Evolutionary conservation across 1,140 invertebrate genomes (phyloP).

Genomic region (Drosophila nasuta): DNA sequence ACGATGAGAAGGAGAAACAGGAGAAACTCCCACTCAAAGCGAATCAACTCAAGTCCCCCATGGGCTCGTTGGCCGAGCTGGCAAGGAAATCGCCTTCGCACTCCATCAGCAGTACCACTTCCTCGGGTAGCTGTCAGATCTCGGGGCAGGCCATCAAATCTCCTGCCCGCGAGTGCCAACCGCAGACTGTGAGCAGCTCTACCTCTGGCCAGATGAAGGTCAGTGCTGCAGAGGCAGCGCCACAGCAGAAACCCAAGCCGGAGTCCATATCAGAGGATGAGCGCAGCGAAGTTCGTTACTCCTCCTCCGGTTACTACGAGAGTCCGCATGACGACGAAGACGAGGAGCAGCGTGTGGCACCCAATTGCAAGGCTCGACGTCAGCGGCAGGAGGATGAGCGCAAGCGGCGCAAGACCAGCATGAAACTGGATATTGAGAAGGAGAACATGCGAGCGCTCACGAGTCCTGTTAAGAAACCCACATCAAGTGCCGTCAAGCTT

Average conservation of each 20-base stretch:
- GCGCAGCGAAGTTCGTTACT: constrained; percentile 88
- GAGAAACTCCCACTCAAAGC: constrained; percentile 3
- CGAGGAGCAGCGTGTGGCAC: constrained; percentile 45
- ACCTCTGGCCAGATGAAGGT: constrained; percentile 49
- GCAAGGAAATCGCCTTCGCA: constrained; percentile 79
- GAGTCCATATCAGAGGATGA: constrained; percentile 89
- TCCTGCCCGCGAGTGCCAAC: constrained; percentile 62
- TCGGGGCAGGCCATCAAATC: constrained; percentile 84
- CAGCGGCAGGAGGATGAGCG: constrained; percentile 80
- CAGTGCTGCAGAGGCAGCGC: constrained; percentile 22
- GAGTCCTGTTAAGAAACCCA: constrained; percentile 78
- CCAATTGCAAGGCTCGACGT: constrained; percentile 58
- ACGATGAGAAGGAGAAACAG: constrained; percentile 66
- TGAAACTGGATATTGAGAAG: constrained; percentile 84
- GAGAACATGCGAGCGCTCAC: constrained; percentile 82
- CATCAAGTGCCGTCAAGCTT: constrained; percentile 15
- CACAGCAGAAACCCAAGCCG: constrained; percentile 53
- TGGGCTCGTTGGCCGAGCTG: constrained; percentile 66
- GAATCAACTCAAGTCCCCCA: constrained; percentile 53
- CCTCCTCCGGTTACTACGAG: constrained; percentile 92
- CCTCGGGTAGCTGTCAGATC: constrained; percentile 89
- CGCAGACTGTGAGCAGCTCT: constrained; percentile 58
- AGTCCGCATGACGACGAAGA: constrained; percentile 90
- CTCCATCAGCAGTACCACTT: constrained; percentile 87
- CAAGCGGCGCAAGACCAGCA: constrained; percentile 79